phyloP scores from a whole-genome alignment of 2,797 vertebrate species.

The Merluccius polli region DNA sequence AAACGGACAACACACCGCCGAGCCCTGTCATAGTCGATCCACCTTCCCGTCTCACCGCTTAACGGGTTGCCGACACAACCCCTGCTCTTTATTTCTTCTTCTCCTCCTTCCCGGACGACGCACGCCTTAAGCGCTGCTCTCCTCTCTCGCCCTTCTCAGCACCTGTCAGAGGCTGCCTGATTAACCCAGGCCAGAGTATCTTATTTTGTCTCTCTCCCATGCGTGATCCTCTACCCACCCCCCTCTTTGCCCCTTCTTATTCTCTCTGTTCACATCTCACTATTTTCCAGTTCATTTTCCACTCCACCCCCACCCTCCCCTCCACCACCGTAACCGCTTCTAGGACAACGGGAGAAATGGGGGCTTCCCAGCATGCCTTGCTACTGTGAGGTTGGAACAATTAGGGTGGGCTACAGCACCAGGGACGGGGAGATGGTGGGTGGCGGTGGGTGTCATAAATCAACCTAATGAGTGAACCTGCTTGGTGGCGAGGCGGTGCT shows the following conservation, averaged over 20 bases:
- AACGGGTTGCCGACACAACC: constrained; percentile 30
- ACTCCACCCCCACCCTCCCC: not conserved
- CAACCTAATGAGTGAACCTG: constrained; percentile 71
- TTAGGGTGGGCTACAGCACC: constrained; percentile 33
- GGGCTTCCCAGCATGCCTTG: not conserved
- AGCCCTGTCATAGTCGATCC: constrained; percentile 26
- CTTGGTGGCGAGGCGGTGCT: constrained; percentile 56
- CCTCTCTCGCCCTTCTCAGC: constrained; percentile 29
- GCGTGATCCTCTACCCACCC: not conserved
- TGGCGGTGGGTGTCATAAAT: constrained; percentile 58
- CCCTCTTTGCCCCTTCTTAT: constrained; percentile 4
- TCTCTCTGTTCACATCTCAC: constrained; percentile 28
- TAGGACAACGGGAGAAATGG: not conserved
- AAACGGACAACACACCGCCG: not conserved
- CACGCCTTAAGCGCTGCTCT: constrained; percentile 19
- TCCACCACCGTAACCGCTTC: not conserved
- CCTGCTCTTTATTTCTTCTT: constrained; percentile 13
- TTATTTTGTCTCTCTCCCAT: not conserved
- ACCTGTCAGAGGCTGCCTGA: constrained; percentile 15
- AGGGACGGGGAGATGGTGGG: constrained; percentile 16
- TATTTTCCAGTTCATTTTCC: not conserved
- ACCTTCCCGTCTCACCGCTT: constrained; percentile 17
- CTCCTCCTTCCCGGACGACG: not conserved
- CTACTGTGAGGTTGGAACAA: constrained; percentile 16
- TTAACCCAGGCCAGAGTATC: not conserved